Evolutionary conservation across 2,113 vertebrate species (phyloP).

Genomic region (western clawed frog (Xenopus tropicalis)): DNA sequence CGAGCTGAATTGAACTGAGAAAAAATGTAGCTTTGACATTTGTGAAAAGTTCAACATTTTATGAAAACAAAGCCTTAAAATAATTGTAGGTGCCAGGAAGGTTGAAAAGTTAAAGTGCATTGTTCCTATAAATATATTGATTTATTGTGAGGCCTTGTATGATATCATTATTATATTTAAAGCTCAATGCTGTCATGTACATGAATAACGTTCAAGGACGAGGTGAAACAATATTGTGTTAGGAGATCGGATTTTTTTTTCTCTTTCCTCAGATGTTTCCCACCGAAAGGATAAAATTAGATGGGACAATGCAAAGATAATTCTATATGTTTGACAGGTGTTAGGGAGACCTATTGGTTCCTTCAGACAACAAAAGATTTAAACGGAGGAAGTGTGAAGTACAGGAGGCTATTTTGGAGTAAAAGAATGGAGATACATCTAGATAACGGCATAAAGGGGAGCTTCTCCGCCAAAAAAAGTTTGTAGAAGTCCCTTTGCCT

Average conservation of each 20-base stretch:
- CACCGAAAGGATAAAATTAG: constrained; percentile 47
- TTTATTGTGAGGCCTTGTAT: constrained; percentile 18
- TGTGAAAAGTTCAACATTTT: too few species aligned
- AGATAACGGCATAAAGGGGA: too few species aligned
- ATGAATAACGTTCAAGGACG: constrained; percentile 33
- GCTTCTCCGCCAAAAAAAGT: too few species aligned
- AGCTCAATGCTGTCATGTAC: constrained; percentile 9
- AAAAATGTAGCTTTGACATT: too few species aligned
- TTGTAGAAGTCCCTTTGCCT: too few species aligned
- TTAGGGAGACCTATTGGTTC: constrained; percentile 31
- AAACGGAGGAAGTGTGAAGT: constrained; percentile 17
- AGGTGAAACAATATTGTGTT: constrained; percentile 32
- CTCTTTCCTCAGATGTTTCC: constrained; percentile 36
- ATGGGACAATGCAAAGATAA: constrained; percentile 33
- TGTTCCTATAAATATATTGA: constrained; percentile 34
- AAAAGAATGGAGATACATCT: too few species aligned
- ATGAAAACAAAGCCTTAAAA: too few species aligned
- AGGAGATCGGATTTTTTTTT: constrained; percentile 11
- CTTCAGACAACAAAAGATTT: constrained; percentile 36
- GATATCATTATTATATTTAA: constrained; percentile 21
- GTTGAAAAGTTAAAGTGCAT: constrained; percentile 25
- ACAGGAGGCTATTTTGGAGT: not conserved
- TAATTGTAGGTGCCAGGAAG: constrained; percentile 14
- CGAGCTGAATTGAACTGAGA: too few species aligned
- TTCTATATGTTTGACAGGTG: constrained; percentile 42